These are phyloP conservation scores for Osmoderma eremita DNA, from an alignment of 2,888 invertebrate species.

Conservation along the genomic window DNA sequence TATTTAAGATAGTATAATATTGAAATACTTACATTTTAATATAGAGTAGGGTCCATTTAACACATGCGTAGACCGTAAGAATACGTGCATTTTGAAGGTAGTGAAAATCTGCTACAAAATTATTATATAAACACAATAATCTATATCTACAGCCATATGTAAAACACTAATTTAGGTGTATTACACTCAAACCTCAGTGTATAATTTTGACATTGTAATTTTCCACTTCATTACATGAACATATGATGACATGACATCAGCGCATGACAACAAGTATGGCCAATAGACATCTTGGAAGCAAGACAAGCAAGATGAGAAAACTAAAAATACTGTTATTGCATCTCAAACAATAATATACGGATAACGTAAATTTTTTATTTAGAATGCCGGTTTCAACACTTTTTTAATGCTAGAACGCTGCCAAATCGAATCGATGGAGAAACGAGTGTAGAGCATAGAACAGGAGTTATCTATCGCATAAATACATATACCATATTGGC, in stretches of 20 bases:
- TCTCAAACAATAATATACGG: background rate
- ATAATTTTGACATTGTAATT: slow-evolving; percentile 53
- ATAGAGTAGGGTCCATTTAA: slow-evolving; percentile 52
- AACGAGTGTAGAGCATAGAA: too few relatives aligned
- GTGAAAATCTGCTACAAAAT: slow-evolving; percentile 38
- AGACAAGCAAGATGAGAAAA: slow-evolving; percentile 6
- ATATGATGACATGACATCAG: slow-evolving; percentile 52
- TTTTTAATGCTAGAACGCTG: too few relatives aligned
- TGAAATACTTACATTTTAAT: slow-evolving; percentile 42
- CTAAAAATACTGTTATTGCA: background rate
- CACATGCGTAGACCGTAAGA: slow-evolving; percentile 54
- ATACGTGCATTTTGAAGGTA: slow-evolving; percentile 55
- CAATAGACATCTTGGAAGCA: slow-evolving; percentile 4
- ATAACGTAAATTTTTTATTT: too few relatives aligned
- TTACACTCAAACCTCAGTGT: slow-evolving; percentile 39
- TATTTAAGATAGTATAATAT: too few relatives aligned
- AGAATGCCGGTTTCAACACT: too few relatives aligned
- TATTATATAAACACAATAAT: slow-evolving; percentile 46
- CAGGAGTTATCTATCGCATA: too few relatives aligned
- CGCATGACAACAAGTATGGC: slow-evolving; percentile 38
- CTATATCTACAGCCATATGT: slow-evolving; percentile 40
- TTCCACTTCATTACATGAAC: slow-evolving; percentile 55
- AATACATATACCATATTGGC: too few relatives aligned
- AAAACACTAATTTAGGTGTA: slow-evolving; percentile 42
- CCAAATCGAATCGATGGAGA: too few relatives aligned